Conservation (phyloP, 2,888 invertebrate genomes). For the Tenthredo scrophulariae region DNA sequence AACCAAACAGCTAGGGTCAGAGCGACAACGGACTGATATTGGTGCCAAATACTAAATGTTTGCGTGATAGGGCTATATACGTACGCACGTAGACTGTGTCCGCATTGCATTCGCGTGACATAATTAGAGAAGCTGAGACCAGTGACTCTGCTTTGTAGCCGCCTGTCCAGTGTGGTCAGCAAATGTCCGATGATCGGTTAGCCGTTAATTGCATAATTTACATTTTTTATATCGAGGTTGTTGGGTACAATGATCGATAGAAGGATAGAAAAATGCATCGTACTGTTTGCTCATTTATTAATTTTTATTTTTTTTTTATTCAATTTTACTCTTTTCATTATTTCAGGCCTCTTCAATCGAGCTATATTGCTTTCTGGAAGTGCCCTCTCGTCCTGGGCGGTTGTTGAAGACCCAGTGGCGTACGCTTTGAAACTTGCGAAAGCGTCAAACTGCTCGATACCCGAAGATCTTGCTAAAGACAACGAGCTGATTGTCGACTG, state of each 20-base stretch:
- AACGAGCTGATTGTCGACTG: constrained; percentile 93
- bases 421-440: constrained; percentile 90
- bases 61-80: background rate
- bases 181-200: background rate
- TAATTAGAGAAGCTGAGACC: background rate
- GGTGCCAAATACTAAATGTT: background rate
- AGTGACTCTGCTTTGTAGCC: background rate
- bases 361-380: constrained; percentile 93
- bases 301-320: background rate
- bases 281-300: background rate
- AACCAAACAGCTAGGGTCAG: background rate
- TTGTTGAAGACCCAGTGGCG: constrained; percentile 91
- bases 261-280: background rate
- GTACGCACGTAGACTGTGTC: background rate
- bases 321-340: constrained; percentile 62
- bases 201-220: background rate
- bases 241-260: background rate
- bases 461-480: constrained; percentile 89
- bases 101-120: background rate
- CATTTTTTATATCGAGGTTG: background rate
- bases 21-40: background rate
- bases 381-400: constrained; percentile 93
- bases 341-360: constrained; percentile 91
- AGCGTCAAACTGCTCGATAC: constrained; percentile 90
- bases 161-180: background rate